phyloP scores from a whole-genome alignment of 2,113 vertebrate genomes.

The Diadophis punctatus region DNA sequence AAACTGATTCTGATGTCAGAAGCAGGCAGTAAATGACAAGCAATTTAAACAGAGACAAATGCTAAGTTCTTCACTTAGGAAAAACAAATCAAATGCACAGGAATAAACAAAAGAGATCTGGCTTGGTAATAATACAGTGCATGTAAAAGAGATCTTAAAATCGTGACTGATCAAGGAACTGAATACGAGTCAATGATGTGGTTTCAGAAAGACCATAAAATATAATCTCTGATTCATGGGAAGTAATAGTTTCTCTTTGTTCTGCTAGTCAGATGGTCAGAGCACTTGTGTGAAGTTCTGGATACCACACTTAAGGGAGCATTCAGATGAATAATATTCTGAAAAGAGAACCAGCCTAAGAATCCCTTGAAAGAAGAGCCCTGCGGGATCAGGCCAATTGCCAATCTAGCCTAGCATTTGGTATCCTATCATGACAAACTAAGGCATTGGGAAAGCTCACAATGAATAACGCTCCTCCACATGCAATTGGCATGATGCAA shows the following conservation, averaged over 20 bases:
- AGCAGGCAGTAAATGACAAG: background rate
- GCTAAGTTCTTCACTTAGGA: background rate
- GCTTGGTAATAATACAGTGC: background rate
- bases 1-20: background rate
- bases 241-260: background rate
- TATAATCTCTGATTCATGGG: background rate
- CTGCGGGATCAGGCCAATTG: background rate
- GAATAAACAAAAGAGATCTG: background rate
- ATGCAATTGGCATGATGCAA: background rate
- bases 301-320: background rate
- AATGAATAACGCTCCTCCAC: background rate
- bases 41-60: background rate
- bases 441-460: background rate
- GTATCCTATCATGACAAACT: background rate
- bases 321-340: background rate
- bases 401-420: background rate
- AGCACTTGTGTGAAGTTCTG: background rate
- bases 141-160: background rate
- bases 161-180: background rate
- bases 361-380: background rate
- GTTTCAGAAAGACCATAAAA: background rate
- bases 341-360: background rate
- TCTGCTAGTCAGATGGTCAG: background rate
- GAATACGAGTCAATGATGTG: background rate
- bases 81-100: background rate